phyloP scores from a whole-genome alignment of 1,140 invertebrate genomes.

The Drosophila sp. region DNA sequence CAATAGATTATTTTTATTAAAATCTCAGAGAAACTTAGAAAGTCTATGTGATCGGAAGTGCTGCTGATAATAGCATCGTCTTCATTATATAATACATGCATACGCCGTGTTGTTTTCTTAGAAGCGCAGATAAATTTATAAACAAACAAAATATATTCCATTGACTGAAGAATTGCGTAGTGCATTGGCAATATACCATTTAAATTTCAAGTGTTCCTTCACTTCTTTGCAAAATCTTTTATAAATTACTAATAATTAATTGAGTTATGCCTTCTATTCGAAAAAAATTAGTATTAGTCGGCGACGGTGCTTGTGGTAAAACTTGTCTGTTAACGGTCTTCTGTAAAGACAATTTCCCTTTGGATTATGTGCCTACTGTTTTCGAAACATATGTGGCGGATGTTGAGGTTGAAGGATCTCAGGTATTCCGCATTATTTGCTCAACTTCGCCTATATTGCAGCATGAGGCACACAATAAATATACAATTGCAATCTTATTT shows the following conservation, averaged over 20 bases:
- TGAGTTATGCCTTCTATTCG: slow-evolving; percentile 95
- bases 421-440: slow-evolving; percentile 86
- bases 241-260: not conserved
- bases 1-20: not conserved
- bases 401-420: slow-evolving; percentile 97
- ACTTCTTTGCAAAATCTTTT: not conserved
- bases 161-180: slow-evolving; percentile 23
- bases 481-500: slow-evolving; percentile 31
- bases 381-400: slow-evolving; percentile 99
- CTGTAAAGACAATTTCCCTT: slow-evolving; percentile 98
- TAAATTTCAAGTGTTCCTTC: not conserved
- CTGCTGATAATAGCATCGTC: not conserved
- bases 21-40: not conserved
- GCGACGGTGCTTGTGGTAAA: slow-evolving; percentile 99
- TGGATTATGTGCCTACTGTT: slow-evolving; percentile 98
- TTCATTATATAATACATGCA: not conserved
- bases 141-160: slow-evolving; percentile 42
- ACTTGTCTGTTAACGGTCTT: slow-evolving; percentile 98
- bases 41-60: not conserved
- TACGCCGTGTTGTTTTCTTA: slow-evolving; percentile 7
- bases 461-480: slow-evolving; percentile 15
- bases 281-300: slow-evolving; percentile 99
- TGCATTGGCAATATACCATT: slow-evolving; percentile 3
- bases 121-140: slow-evolving; percentile 49
- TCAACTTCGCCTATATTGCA: slow-evolving; percentile 3